These are phyloP conservation scores for Myopa tessellatipennis DNA, from an alignment of 2,888 invertebrate species.

Conservation along the genomic window DNA sequence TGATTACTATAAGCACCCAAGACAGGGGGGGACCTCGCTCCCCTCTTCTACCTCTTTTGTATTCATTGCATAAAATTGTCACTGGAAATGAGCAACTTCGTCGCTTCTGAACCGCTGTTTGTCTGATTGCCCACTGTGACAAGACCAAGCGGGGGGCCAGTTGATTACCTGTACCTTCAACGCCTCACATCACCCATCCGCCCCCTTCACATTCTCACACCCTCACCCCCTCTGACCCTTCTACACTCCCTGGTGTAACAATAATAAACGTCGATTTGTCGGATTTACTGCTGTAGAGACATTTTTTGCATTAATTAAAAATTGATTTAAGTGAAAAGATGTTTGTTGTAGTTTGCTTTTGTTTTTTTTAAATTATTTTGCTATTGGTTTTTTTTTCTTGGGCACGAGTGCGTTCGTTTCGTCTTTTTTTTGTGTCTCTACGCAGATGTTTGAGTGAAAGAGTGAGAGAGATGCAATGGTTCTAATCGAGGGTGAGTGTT, in stretches of 20 bases:
- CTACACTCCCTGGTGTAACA: background rate
- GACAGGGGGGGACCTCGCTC: no score
- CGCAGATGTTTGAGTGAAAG: background rate
- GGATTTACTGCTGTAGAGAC: constrained; percentile 50
- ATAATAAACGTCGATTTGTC: constrained; percentile 43
- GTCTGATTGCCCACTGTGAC: background rate
- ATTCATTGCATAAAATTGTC: background rate
- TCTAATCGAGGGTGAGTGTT: no score
- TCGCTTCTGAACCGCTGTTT: background rate
- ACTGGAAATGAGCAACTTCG: background rate
- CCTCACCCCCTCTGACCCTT: background rate
- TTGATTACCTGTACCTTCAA: background rate
- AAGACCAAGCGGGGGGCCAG: constrained; percentile 1
- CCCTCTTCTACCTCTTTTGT: no score
- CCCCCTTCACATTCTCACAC: background rate
- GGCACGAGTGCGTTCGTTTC: constrained; percentile 1
- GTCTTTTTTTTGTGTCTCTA: constrained; percentile 11
- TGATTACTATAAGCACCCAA: background rate
- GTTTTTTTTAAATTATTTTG: constrained; percentile 17
- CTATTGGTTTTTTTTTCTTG: constrained; percentile 7
- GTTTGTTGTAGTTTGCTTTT: constrained; percentile 5
- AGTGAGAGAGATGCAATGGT: no score
- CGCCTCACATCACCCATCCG: background rate
- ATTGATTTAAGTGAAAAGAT: constrained; percentile 44
- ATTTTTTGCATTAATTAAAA: constrained; percentile 62